Conservation (phyloP, 2,797 vertebrate genomes). For the Tamandua tetradactyla region DNA sequence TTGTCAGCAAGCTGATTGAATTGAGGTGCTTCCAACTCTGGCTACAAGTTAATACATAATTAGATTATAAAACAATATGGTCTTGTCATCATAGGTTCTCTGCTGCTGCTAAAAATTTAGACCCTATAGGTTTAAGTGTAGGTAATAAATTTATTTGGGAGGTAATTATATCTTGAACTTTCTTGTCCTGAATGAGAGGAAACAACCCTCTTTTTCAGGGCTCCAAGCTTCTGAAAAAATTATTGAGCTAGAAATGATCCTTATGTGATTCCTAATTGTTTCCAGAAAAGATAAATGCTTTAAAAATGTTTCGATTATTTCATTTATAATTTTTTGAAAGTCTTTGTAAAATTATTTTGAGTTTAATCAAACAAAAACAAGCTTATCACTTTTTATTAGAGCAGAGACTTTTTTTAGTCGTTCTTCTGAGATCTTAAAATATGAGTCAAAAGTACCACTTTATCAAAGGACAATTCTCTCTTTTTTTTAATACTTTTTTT, state of each 20-base stretch:
- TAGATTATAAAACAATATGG: neutral
- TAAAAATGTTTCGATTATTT: neutral
- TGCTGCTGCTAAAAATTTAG: neutral
- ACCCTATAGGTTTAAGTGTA: neutral
- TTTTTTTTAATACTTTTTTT: too few species aligned
- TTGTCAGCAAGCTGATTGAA: neutral
- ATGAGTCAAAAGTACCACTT: neutral
- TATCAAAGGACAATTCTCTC: neutral
- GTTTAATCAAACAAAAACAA: neutral
- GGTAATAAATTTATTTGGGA: neutral
- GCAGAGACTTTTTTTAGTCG: neutral
- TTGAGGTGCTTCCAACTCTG: neutral
- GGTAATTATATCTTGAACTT: neutral
- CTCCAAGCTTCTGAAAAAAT: neutral
- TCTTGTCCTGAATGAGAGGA: neutral
- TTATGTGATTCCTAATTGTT: neutral
- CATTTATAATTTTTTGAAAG: neutral
- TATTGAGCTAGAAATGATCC: neutral
- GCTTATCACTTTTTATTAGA: neutral
- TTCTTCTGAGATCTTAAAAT: neutral
- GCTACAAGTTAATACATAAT: neutral
- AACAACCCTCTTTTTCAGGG: neutral
- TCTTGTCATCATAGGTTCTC: neutral
- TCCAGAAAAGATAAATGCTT: neutral
- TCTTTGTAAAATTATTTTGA: neutral